Evolutionary conservation across 37 sponge, comb jelly and placozoan species (phyloP).

Genomic region (Amphimedon queenslandica): DNA sequence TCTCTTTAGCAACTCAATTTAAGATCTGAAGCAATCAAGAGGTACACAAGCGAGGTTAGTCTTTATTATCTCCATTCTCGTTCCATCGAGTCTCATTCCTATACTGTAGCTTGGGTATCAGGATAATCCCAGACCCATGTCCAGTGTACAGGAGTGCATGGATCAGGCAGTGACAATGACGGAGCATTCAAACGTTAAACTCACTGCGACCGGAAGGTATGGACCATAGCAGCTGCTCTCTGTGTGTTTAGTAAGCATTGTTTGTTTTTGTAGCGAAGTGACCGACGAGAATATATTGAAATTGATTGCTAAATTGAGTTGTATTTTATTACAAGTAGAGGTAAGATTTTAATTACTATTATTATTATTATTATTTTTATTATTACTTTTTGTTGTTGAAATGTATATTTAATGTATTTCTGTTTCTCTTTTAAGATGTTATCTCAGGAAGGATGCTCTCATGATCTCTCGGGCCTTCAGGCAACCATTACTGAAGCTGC

Average conservation of each 20-base stretch:
- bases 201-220: slow-evolving; percentile 55
- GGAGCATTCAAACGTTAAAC: slow-evolving; percentile 17
- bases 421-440: too few relatives aligned
- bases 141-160: background rate
- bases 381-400: too few relatives aligned
- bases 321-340: slow-evolving; percentile 72
- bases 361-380: background rate
- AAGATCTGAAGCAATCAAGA: slow-evolving; percentile 42
- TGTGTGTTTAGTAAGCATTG: background rate
- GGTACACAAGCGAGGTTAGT: slow-evolving; percentile 16
- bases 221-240: background rate
- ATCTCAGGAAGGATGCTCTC: slow-evolving; percentile 32
- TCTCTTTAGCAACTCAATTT: slow-evolving; percentile 40
- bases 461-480: slow-evolving; percentile 42
- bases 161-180: slow-evolving; percentile 53
- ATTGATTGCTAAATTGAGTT: slow-evolving; percentile 45
- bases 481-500: slow-evolving; percentile 35
- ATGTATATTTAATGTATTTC: too few relatives aligned
- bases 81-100: background rate
- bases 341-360: slow-evolving; percentile 11
- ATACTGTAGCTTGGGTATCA: slow-evolving; percentile 39
- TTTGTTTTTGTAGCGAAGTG: slow-evolving; percentile 34
- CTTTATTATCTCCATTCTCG: background rate
- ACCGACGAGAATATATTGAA: slow-evolving; percentile 25
- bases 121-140: slow-evolving; percentile 7